phyloP scores from a whole-genome alignment of 2,797 vertebrate species.

The Danio kyathit region DNA sequence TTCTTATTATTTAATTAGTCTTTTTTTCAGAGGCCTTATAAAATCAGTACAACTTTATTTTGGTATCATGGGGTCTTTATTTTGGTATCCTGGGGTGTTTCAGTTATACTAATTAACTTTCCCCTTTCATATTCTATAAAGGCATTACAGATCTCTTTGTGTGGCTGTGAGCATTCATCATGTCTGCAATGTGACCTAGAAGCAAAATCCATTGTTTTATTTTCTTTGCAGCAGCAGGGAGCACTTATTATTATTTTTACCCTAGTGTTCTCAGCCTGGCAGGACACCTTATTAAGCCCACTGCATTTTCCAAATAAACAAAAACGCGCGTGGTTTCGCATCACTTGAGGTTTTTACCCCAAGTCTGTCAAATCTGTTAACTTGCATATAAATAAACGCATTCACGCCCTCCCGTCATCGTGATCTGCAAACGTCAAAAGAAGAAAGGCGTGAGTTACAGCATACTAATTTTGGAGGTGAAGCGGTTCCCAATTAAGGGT shows the following conservation, averaged over 20 bases:
- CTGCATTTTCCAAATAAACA: constrained; percentile 9
- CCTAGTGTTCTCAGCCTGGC: neutral
- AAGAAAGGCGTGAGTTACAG: neutral
- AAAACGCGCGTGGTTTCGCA: too few relatives aligned
- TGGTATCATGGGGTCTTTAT: neutral
- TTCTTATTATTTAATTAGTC: too few relatives aligned
- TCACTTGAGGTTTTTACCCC: neutral
- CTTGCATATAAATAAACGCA: constrained; percentile 3
- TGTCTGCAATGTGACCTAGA: neutral
- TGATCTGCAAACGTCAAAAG: neutral
- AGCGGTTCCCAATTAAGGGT: neutral
- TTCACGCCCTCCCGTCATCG: neutral
- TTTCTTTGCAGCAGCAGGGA: neutral
- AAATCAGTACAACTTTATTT: too few relatives aligned
- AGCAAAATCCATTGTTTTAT: constrained; percentile 2
- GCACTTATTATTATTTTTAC: neutral
- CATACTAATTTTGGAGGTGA: neutral
- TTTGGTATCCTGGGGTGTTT: neutral
- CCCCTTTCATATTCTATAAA: neutral
- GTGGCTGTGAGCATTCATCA: constrained; percentile 4
- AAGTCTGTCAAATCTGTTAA: neutral
- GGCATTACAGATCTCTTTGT: neutral
- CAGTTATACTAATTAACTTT: neutral
- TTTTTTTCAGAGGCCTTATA: too few relatives aligned
- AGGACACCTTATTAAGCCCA: constrained; percentile 17